Conservation (phyloP, 2,888 invertebrate species). For the Steinernema hermaphroditum region DNA sequence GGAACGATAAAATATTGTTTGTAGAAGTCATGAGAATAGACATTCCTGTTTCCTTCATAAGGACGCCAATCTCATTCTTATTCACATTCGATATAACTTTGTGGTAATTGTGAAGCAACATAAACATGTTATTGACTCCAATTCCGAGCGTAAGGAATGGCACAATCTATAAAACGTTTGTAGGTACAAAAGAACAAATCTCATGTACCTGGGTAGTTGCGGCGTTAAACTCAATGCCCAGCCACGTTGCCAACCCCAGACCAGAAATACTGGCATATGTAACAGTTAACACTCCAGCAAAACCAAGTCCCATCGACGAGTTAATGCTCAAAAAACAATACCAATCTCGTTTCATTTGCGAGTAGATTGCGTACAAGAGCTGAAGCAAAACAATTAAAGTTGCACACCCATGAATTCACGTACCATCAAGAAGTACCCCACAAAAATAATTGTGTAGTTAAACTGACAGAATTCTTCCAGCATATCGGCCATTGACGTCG, state of each 20-base stretch:
- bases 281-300: constrained; percentile 85
- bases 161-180: constrained; percentile 86
- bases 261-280: constrained; percentile 89
- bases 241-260: constrained; percentile 71
- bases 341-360: constrained; percentile 58
- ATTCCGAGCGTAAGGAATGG: constrained; percentile 93
- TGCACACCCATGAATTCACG: too few relatives aligned
- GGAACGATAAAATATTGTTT: constrained; percentile 84
- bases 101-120: constrained; percentile 79
- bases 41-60: constrained; percentile 85
- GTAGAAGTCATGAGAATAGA: constrained; percentile 83
- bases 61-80: constrained; percentile 75
- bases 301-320: constrained; percentile 71
- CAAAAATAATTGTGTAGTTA: constrained; percentile 79
- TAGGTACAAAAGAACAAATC: too few relatives aligned
- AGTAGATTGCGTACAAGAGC: constrained; percentile 67
- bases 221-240: constrained; percentile 75
- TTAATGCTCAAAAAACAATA: constrained; percentile 56
- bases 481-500: constrained; percentile 84
- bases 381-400: too few relatives aligned
- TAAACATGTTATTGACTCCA: constrained; percentile 92
- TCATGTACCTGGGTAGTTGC: constrained; percentile 81
- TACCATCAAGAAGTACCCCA: constrained; percentile 84
- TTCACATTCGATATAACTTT: constrained; percentile 58
- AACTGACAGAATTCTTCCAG: constrained; percentile 87